Evolutionary conservation across 2,797 vertebrate genomes (phyloP).

Genomic region (Chiloscyllium punctatum): DNA sequence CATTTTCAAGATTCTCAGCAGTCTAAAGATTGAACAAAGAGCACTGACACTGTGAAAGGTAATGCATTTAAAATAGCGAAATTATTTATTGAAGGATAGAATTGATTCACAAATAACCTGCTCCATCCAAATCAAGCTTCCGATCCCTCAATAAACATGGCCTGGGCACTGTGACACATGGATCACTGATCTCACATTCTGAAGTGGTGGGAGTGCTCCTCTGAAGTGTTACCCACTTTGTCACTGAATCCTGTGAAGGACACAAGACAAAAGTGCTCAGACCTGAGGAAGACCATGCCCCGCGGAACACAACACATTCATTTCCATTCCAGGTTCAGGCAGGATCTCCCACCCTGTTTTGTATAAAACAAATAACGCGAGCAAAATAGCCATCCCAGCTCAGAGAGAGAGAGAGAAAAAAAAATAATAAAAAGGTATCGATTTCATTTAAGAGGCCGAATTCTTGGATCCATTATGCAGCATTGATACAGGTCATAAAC

Average conservation of each 20-base stretch:
- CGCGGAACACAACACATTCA: background rate
- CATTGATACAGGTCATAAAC: background rate
- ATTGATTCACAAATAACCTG: constrained; percentile 33
- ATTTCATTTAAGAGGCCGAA: constrained; percentile 14
- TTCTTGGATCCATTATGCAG: background rate
- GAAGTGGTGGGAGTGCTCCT: background rate
- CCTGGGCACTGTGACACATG: background rate
- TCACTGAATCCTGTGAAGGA: background rate
- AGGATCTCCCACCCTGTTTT: background rate
- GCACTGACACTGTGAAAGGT: background rate
- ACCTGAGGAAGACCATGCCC: background rate
- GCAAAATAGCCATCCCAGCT: background rate
- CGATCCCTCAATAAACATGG: background rate
- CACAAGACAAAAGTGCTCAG: background rate
- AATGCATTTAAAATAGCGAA: constrained; percentile 32
- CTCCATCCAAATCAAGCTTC: background rate
- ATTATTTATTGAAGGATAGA: constrained; percentile 35
- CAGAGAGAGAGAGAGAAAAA: background rate
- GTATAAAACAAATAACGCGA: background rate
- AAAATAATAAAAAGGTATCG: constrained; percentile 16
- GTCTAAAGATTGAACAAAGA: constrained; percentile 24
- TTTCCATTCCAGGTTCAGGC: too few species aligned
- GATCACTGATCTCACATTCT: constrained; percentile 19
- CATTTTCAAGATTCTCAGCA: constrained; percentile 8
- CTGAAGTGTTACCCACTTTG: constrained; percentile 12